Base-by-base conservation (phyloP, 2,113 vertebrate species). In the Climacteris rufus region DNA sequence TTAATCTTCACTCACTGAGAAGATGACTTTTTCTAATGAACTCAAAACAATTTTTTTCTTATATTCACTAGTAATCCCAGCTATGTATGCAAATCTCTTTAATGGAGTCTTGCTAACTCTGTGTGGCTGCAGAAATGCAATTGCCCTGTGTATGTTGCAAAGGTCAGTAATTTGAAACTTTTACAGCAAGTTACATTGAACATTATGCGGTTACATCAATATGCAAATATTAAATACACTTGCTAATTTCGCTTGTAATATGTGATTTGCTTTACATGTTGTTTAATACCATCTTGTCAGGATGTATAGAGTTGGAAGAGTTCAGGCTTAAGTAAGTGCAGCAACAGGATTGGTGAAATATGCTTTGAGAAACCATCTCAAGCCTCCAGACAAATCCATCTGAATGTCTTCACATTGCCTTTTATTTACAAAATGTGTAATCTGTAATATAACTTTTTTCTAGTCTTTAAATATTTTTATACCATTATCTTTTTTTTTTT, bases 31-130 rank as follows among this genome's bases (percentile, higher is more conserved):
- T 76, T 71, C 64, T 77, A 52, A 60, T n/a, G 11, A 83, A 19
- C 4, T 60, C 12, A 72, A 21, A 60, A 4, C 6, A 50, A 5
- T 25, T 90, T 42, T 85, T 68, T 71, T 21, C 25, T 47, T 53
- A 21, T 52, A 30, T 35, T 83, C 7, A 17, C 27, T 25, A 24
- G 18, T 19, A 76, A 42, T 47, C 88, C n/a, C 35, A 61, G 28
- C 54, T 65, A 45, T 0, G 0, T 37, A 19, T 14, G 28, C 35
- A 66, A 33, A 28, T 49, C 1, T 4, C 23, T 61, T 61, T 25
- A 45, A 45, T 0, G 0, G 40, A 35, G 27, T 23, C 40, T 47
- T 83, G 27, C 45, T 64, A 69, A 54, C 27, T 42, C 21, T 33
- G 28, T 9, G 27, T 84, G 65, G 13, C 35, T 72, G 72, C 45